Evolutionary conservation across 1,140 invertebrate species (phyloP).

Genomic region (Penaeus japonicus): DNA sequence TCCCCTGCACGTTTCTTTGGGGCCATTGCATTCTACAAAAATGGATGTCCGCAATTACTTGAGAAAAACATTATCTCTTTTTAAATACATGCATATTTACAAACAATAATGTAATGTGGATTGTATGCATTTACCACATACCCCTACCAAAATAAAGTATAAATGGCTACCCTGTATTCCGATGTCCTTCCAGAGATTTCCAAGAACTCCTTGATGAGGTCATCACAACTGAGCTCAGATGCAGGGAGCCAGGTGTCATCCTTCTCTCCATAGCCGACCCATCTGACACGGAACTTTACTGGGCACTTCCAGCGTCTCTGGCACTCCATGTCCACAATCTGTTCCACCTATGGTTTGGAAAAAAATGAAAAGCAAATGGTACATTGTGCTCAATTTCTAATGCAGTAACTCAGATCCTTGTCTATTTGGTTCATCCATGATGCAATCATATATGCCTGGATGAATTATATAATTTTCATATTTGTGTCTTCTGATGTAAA

Average conservation of each 20-base stretch:
- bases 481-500: no score
- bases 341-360: conserved; percentile 37
- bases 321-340: conserved; percentile 52
- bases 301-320: conserved; percentile 44
- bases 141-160: no score
- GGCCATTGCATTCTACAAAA: conserved; percentile 30
- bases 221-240: conserved; percentile 53
- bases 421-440: no score
- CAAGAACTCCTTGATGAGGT: conserved; percentile 46
- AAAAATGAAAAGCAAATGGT: not conserved
- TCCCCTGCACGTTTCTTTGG: conserved; percentile 7
- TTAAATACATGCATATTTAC: no score
- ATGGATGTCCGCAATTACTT: no score
- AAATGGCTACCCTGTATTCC: conserved; percentile 31
- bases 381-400: not conserved
- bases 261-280: conserved; percentile 49
- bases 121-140: no score
- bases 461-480: no score
- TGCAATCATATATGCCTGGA: no score
- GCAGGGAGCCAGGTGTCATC: conserved; percentile 50
- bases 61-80: no score
- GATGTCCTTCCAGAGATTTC: conserved; percentile 49
- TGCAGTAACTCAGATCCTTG: no score
- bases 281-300: conserved; percentile 46
- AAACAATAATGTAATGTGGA: no score